Base-by-base conservation (phyloP, 2,797 vertebrate species). In the Thamnophis elegans region DNA sequence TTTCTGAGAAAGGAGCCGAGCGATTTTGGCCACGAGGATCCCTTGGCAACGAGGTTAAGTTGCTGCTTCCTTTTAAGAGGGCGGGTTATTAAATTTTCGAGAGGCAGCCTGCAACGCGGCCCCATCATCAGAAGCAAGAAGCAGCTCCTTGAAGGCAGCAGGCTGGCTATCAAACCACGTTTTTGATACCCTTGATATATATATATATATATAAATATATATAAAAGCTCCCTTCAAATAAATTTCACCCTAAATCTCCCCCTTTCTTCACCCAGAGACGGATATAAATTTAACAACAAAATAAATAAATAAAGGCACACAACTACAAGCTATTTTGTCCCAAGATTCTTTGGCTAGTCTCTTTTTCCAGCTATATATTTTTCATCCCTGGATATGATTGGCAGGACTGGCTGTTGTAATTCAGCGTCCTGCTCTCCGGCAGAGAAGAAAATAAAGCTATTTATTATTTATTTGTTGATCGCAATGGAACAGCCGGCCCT, bases 21-120 rank as follows among this genome's bases (percentile, higher is more conserved):
- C 54, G 56, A 65, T 55, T 14, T 42, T 0, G n/a, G 10, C 5
- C 1, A n/a, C 1, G 20, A 89, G 91, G 56, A n/a, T 86, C 93
- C 78, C 91, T 28, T 0, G 0, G 0, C 90, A 47, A 26, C 36
- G 36, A 78, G 89, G 47, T 91, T 53, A 55, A 25, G 87, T 60
- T 87, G 85, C 85, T 25, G 78, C 89, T 16, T 25, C 54, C 32
- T 94, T 94, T 94, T 93, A 95, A 97, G 96, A 94, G 36, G n/a
- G 32, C 36, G 47, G 2, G 53, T 95, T 95, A 93, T 94, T 91
- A 90, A 93, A 93, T 95, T 94, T 91, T 96, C 18, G 90, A 97
- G 95, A 87, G 95, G 92, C 94, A 78, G 14, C 60, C 18, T 0
- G 56, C 53, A 91, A 51, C 4, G 5, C 54, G 60, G 14, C 4